phyloP scores from a whole-genome alignment of 2,113 vertebrate genomes.

The Malurus elegans region DNA sequence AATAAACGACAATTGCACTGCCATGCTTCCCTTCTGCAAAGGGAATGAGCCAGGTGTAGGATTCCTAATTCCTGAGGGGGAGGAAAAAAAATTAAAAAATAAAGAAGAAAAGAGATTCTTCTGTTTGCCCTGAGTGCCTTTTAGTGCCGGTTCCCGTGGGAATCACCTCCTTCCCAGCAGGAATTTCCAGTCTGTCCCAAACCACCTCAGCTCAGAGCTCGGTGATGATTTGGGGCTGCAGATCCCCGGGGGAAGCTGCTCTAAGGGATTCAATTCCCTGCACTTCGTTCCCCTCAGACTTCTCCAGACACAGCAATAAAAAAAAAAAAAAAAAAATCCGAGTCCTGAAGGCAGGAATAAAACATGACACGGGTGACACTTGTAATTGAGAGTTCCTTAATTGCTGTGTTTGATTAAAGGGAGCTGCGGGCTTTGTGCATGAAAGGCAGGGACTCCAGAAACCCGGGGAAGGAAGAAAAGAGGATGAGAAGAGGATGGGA shows the following conservation, averaged over 20 bases:
- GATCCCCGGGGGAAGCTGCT: not conserved
- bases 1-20: not conserved
- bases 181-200: not conserved
- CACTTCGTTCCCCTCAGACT: not conserved
- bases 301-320: not conserved
- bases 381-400: conserved; percentile 15
- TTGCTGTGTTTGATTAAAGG: conserved; percentile 19
- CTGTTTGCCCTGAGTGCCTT: not conserved
- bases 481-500: not conserved
- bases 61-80: not conserved
- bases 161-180: not conserved
- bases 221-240: rapidly evolving
- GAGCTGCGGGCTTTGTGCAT: not conserved
- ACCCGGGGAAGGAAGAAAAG: not conserved
- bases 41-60: not conserved
- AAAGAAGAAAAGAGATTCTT: not conserved
- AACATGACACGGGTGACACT: not conserved
- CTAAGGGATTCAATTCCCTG: not conserved
- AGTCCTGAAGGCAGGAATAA: not conserved
- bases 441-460: not conserved
- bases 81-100: rapidly evolving
- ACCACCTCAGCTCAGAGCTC: not conserved
- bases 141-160: not conserved
- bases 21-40: not conserved
- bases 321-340: not conserved